phyloP scores from a whole-genome alignment of 2,797 vertebrate genomes.

The Melanotaenia maccullochi region DNA sequence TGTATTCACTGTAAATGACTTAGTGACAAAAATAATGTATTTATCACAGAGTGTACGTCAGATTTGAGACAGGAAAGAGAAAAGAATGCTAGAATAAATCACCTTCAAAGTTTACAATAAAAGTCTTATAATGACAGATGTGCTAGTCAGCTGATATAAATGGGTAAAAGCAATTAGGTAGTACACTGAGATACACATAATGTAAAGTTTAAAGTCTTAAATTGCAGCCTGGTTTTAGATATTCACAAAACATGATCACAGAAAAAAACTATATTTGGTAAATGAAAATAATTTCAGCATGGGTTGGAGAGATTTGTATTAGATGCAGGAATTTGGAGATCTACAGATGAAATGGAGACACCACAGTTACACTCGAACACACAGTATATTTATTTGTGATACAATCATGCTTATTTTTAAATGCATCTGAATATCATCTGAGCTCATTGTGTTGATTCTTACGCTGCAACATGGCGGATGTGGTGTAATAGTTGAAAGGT shows the following conservation, averaged over 20 bases:
- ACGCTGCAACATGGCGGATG: slow-evolving; percentile 81
- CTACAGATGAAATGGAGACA: background rate
- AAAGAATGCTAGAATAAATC: background rate
- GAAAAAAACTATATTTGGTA: background rate
- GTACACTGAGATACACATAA: background rate
- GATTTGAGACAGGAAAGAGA: background rate
- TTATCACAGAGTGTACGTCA: background rate
- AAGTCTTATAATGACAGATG: background rate
- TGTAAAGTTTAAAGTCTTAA: background rate
- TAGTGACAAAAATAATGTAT: background rate
- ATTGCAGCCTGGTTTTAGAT: background rate
- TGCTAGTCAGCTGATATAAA: background rate
- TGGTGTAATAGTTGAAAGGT: slow-evolving; percentile 81
- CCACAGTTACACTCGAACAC: background rate
- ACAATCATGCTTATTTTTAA: background rate
- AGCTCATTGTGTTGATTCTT: slow-evolving; percentile 29
- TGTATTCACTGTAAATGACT: background rate
- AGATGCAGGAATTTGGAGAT: background rate
- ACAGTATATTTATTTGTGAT: background rate
- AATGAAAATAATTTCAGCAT: background rate
- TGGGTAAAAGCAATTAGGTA: background rate
- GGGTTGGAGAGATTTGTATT: background rate
- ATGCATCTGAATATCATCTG: background rate
- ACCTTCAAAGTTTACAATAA: background rate
- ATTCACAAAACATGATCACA: background rate